phyloP scores from a whole-genome alignment of 2,797 vertebrate species.

The Chrysolophus pictus region DNA sequence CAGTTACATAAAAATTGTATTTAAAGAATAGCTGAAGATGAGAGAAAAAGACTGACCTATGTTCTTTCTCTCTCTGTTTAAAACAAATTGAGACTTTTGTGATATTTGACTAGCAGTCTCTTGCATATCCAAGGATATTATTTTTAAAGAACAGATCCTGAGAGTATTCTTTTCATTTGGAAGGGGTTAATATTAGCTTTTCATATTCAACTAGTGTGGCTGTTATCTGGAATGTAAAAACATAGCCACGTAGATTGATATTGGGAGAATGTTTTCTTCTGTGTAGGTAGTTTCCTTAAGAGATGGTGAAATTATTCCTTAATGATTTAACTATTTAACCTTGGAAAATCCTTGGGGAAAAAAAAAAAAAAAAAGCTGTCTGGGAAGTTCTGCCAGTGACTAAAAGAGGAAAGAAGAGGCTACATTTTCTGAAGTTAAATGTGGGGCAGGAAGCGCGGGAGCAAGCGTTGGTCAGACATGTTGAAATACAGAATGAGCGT shows the following conservation, averaged over 20 bases:
- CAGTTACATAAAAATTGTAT: background rate
- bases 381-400: background rate
- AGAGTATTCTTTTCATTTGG: conserved; percentile 1
- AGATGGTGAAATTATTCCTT: conserved; percentile 33
- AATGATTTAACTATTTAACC: conserved; percentile 28
- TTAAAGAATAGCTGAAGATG: background rate
- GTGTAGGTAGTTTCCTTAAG: background rate
- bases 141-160: background rate
- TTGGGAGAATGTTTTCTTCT: background rate
- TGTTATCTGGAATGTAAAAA: background rate
- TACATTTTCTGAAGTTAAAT: background rate
- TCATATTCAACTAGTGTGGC: background rate
- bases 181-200: background rate
- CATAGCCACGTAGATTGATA: background rate
- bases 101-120: background rate
- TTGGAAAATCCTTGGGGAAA: background rate
- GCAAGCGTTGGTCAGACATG: background rate
- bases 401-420: background rate
- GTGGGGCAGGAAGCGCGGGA: fast-evolving
- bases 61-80: background rate
- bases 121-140: background rate
- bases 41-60: background rate
- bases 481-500: background rate
- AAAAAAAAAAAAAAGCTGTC: background rate
- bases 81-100: background rate